Evolutionary conservation across 1,140 invertebrate species (phyloP), one percentile per base, ranked within the genome.

Genomic region (Pachypeltis micranthus): DNA sequence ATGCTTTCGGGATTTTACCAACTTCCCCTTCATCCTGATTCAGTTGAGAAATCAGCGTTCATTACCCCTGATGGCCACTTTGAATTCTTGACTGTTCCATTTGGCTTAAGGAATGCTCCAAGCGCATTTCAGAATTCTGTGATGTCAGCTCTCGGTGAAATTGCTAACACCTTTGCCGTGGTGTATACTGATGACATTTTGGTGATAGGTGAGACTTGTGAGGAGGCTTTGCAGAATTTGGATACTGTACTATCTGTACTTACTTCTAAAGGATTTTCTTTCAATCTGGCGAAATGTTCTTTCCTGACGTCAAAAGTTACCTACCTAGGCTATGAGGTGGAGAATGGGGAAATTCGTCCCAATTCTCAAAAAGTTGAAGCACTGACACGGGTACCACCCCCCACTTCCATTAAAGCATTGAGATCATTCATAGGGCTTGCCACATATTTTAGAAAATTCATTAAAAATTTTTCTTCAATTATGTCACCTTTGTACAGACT

Each of bases 71-170:
- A 57, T 57, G 55, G 55, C 19, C 55, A 72, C 24, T 80, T 67
- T 61, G 69, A 78, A 67, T 77, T 70, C 59, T 63, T 69, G 1
- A 27, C 60, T 16, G 70, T 80, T 67, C 72, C 76, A 23, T 79
- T 79, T 66, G 78, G 78, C 27, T 65, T 78, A 25, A 63, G 60
- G 19, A 77, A 76, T 67, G 70, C 73, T 26, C 70, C 72, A n/a
- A 67, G 72, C 16, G 71, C 73, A 19, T 80, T 79, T 65, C 72
- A 75, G 64, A 55, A 72, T 19, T 63, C 70, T 16, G 76, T 76
- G 54, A 70, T 75, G 44, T 14, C 14, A 21, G 16, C 59, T 16
- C 29, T 62, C 2, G 47, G 47, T 54, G 23, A 27, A 21, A 23
- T 54, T n/a, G 44, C 25, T 2, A 62, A 62, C 19, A 24, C 26